A percentile compares a stretch with the other conserved stretches of the same genome.
These are phyloP conservation scores for Dryomyza anilis DNA, from an alignment of 2,888 invertebrate genomes.

Conservation along the genomic window DNA sequence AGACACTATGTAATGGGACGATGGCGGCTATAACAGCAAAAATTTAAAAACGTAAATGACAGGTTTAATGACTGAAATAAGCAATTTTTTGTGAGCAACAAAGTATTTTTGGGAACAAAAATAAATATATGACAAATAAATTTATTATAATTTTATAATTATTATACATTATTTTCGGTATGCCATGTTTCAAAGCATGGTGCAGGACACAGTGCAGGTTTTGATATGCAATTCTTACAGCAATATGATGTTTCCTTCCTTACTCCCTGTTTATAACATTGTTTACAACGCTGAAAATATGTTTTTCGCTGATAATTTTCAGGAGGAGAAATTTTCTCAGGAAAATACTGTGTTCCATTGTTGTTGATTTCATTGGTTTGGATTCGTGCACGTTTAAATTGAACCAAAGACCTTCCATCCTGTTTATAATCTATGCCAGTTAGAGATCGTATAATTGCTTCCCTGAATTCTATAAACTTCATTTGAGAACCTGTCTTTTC, in stretches of 20 bases:
- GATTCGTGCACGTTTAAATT: constrained; percentile 12
- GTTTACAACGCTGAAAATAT: constrained; percentile 18
- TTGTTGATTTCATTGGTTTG: constrained; percentile 12
- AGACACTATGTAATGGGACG: no score
- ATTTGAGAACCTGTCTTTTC: constrained; percentile 16
- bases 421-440: constrained; percentile 14
- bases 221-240: constrained; percentile 21
- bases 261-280: constrained; percentile 19
- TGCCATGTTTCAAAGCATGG: constrained; percentile 27
- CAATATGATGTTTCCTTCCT: constrained; percentile 19
- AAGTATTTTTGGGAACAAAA: no score
- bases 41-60: no score
- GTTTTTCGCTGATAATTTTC: constrained; percentile 19
- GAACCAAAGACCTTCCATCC: constrained; percentile 13
- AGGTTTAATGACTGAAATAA: no score
- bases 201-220: constrained; percentile 26
- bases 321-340: constrained; percentile 21
- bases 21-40: no score
- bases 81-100: no score
- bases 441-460: constrained; percentile 16
- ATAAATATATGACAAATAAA: constrained; percentile 25
- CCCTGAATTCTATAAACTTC: constrained; percentile 15
- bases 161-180: constrained; percentile 20
- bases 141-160: constrained; percentile 15
- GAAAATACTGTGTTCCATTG: constrained; percentile 18